Conservation (phyloP, 2,113 vertebrate genomes). For the Chelonoidis abingdonii region DNA sequence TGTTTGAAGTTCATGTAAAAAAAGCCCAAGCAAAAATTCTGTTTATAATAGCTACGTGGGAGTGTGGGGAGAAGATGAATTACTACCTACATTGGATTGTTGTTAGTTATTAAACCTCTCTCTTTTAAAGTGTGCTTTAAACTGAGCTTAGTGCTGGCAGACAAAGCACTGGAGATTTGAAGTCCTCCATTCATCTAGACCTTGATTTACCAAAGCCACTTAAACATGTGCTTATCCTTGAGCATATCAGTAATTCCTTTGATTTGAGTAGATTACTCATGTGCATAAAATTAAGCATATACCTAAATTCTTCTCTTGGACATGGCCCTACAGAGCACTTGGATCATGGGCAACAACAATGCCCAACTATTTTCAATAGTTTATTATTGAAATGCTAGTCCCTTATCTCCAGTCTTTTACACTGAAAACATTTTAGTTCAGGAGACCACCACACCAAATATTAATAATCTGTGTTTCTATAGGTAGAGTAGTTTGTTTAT, state of each 20-base stretch:
- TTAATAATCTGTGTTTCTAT: not conserved
- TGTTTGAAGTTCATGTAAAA: not conserved
- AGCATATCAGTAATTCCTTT: accelerated
- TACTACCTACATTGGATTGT: not conserved
- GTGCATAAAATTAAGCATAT: not conserved
- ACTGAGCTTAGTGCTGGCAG: not conserved
- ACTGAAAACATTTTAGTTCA: not conserved
- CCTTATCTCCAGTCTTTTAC: not conserved
- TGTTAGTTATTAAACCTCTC: not conserved
- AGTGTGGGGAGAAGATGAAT: not conserved
- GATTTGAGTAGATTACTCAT: not conserved
- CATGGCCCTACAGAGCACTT: not conserved
- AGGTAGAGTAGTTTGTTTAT: not conserved
- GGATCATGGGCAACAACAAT: not conserved
- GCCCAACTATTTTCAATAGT: not conserved
- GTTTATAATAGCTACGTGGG: not conserved
- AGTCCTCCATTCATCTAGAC: not conserved
- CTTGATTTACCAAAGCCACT: not conserved
- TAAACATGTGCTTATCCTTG: not conserved
- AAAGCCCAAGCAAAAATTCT: not conserved
- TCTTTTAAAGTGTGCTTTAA: not conserved
- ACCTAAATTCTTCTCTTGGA: not conserved
- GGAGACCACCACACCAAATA: not conserved
- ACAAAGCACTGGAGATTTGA: not conserved
- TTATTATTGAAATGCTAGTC: not conserved